phyloP scores from a whole-genome alignment of 1,140 invertebrate species.

The Elysia chlorotica region DNA sequence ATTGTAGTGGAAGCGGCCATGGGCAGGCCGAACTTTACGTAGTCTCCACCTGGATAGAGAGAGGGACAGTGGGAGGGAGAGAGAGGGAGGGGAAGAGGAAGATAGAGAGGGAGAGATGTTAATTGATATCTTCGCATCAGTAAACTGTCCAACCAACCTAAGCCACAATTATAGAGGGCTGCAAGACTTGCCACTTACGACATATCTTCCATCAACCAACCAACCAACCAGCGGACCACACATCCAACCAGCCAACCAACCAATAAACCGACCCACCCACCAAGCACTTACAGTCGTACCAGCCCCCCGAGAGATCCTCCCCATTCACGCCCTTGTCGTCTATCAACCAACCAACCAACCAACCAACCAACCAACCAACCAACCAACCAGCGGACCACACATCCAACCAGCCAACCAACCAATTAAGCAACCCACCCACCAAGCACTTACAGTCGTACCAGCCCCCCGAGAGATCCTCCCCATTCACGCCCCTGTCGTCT shows the following conservation, averaged over 20 bases:
- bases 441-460: too few species aligned
- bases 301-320: too few species aligned
- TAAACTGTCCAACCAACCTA: neutral
- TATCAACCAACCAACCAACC: too few species aligned
- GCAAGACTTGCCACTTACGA: neutral
- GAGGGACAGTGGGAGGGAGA: neutral
- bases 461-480: too few species aligned
- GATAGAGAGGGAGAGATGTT: neutral
- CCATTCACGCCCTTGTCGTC: too few species aligned
- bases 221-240: neutral
- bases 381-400: too few species aligned
- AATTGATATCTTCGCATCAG: neutral
- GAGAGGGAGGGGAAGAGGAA: neutral
- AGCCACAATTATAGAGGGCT: neutral
- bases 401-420: too few species aligned
- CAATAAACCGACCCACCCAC: neutral
- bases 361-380: too few species aligned
- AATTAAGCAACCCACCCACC: too few species aligned
- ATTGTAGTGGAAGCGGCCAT: slow-evolving; percentile 69
- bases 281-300: too few species aligned
- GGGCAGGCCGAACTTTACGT: slow-evolving; percentile 72
- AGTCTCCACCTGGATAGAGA: slow-evolving; percentile 67
- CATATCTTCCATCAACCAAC: neutral
- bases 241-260: neutral
- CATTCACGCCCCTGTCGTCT: too few species aligned